A percentile compares a stretch with the other conserved stretches of the same genome.
These are phyloP conservation scores for Lampris incognitus DNA, from an alignment of 2,113 vertebrate species.

Conservation along the genomic window DNA sequence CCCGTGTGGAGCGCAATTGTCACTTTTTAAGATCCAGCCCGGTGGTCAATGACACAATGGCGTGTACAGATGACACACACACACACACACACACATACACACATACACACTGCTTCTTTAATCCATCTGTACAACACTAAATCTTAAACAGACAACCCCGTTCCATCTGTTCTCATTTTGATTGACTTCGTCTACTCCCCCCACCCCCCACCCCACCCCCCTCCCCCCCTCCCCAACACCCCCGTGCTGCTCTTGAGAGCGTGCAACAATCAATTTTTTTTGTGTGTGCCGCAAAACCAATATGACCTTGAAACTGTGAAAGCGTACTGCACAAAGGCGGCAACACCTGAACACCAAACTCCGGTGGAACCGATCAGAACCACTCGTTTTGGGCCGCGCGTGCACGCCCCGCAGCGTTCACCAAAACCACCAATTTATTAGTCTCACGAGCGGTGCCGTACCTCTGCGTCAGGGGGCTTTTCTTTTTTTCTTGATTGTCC, in stretches of 20 bases:
- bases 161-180: conserved; percentile 78
- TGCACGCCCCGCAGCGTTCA: not conserved
- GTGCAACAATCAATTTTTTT: not conserved
- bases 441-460: conserved; percentile 2
- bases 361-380: not conserved
- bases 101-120: conserved; percentile 57
- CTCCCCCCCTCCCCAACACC: not conserved
- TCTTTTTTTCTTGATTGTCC: not conserved
- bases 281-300: conserved; percentile 12
- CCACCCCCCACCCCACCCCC: not conserved
- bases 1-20: conserved; percentile 36
- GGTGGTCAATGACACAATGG: conserved; percentile 24
- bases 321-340: not conserved
- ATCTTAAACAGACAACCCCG: conserved; percentile 69
- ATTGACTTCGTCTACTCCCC: conserved; percentile 40
- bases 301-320: conserved; percentile 36
- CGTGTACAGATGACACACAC: conserved; percentile 31
- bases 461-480: conserved; percentile 7
- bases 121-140: conserved; percentile 70
- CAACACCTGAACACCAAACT: not conserved
- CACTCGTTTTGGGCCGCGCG: not conserved
- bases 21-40: conserved; percentile 50
- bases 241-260: conserved; percentile 16
- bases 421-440: not conserved
- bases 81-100: conserved; percentile 16